Evolutionary conservation across 2,888 invertebrate genomes (phyloP), one percentile per base, ranked within the genome.

Genomic region (Noctuana brunneofusca): DNA sequence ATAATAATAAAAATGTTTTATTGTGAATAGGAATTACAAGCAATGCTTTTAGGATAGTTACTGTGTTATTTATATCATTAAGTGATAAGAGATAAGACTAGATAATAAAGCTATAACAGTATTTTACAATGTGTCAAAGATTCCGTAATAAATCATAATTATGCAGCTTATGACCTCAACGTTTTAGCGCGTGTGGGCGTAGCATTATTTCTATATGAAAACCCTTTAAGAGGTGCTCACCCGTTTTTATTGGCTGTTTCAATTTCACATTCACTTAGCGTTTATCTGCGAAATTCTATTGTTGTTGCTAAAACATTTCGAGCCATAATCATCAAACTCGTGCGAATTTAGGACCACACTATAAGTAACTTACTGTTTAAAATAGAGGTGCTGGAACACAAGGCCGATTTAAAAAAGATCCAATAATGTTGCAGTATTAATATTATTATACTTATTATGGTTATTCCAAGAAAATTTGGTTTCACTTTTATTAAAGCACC

Each of bases 131-230:
- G 11, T 24, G 55, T 22, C 48, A 58, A 49, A 52, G 35, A 20
- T 22, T 43, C 16, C 27, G 38, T 58, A 58, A 16, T 27, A 50
- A 64, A 64, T 54, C 48, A 58, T 48, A 54, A 57, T 43, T 43
- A 57, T 57, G 38, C 63, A 22, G 50, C 30, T 57, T 56, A 52
- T 57, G 11, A 30, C 52, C 2, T 50, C 53, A 67, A 63, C 64
- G 62, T 65, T 64, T 54, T 64, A 65, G 59, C 52, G 48, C 12
- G 56, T 70, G 86, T 86, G 78, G 87, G 86, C 75, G 85, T 74
- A 67, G 78, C 76, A 79, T 82, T 75, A 81, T 81, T 79, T 79
- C 78, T 73, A 75, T 80, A 77, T 78, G 76, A 76, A 78, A 75
- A 65, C 75, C 74, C 71, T 75, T 75, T 73, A 81, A 75, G 72